Evolutionary conservation across 2,113 vertebrate genomes (phyloP).

Genomic region (Cottus gobio): DNA sequence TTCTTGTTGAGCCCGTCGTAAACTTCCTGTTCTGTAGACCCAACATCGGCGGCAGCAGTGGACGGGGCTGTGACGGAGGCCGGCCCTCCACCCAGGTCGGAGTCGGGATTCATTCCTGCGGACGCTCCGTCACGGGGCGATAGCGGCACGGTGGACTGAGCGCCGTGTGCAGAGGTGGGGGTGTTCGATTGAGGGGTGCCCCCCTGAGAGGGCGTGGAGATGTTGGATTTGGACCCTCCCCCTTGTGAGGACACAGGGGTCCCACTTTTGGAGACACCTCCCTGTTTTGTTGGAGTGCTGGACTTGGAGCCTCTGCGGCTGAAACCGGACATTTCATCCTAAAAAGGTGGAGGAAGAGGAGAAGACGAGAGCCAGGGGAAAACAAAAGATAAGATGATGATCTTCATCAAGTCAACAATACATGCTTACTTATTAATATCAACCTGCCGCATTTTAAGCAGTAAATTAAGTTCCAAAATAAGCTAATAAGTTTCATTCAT

Average conservation of each 20-base stretch:
- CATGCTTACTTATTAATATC: not conserved
- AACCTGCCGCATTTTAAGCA: not conserved
- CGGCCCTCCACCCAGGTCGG: constrained; percentile 69
- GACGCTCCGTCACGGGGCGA: constrained; percentile 66
- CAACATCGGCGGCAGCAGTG: constrained; percentile 79
- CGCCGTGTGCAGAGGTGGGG: constrained; percentile 73
- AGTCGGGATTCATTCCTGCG: constrained; percentile 10
- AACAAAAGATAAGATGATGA: not conserved
- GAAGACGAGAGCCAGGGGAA: not conserved
- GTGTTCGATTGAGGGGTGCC: constrained; percentile 85
- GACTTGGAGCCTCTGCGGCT: constrained; percentile 81
- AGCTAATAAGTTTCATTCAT: not conserved
- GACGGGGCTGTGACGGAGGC: constrained; percentile 50
- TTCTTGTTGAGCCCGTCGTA: constrained; percentile 82
- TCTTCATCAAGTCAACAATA: not conserved
- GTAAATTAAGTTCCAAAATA: not conserved
- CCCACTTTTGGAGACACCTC: constrained; percentile 84
- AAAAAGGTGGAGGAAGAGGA: constrained; percentile 8
- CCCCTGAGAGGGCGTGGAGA: constrained; percentile 56
- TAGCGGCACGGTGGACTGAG: constrained; percentile 39
- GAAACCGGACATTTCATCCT: constrained; percentile 92
- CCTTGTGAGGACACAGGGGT: constrained; percentile 75
- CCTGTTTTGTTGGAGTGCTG: constrained; percentile 41
- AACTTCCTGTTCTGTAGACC: constrained; percentile 77
- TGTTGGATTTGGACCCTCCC: constrained; percentile 50